Evolutionary conservation across 2,888 invertebrate genomes (phyloP).

Genomic region (Polia nebulosa): DNA sequence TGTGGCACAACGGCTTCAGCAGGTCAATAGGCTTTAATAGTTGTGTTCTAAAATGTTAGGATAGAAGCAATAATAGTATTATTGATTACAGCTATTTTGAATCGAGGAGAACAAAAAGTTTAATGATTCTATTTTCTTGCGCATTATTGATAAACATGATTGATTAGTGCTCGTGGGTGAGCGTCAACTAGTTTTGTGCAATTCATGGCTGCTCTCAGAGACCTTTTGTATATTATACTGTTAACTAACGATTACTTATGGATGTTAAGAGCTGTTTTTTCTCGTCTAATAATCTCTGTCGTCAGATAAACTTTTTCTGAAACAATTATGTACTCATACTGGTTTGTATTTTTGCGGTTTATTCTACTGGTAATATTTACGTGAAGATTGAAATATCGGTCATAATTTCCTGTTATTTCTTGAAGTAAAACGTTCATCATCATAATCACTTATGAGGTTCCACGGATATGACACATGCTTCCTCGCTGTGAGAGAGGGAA

Average conservation of each 20-base stretch:
- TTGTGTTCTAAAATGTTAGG: not conserved
- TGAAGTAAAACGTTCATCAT: too few species aligned
- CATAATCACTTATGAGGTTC: too few species aligned
- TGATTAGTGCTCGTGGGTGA: constrained; percentile 54
- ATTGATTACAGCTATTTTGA: constrained; percentile 36
- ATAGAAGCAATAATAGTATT: constrained; percentile 11
- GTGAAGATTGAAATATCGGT: too few species aligned
- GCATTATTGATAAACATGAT: constrained; percentile 55
- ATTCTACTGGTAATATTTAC: too few species aligned
- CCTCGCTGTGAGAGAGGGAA: too few species aligned
- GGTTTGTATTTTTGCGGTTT: too few species aligned
- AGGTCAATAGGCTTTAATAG: constrained; percentile 16
- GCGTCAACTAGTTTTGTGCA: constrained; percentile 24
- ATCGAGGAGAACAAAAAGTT: constrained; percentile 43
- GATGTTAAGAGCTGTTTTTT: not conserved
- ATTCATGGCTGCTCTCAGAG: constrained; percentile 19
- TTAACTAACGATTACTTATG: constrained; percentile 10
- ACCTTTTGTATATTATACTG: constrained; percentile 1
- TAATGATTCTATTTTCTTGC: constrained; percentile 58
- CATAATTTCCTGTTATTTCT: too few species aligned
- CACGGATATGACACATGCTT: too few species aligned
- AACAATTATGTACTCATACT: too few species aligned
- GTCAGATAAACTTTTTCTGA: not conserved
- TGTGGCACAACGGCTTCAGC: constrained; percentile 1
- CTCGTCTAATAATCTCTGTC: too few species aligned